phyloP scores from a whole-genome alignment of 2,888 invertebrate species.

The Ochlodes sylvanus region DNA sequence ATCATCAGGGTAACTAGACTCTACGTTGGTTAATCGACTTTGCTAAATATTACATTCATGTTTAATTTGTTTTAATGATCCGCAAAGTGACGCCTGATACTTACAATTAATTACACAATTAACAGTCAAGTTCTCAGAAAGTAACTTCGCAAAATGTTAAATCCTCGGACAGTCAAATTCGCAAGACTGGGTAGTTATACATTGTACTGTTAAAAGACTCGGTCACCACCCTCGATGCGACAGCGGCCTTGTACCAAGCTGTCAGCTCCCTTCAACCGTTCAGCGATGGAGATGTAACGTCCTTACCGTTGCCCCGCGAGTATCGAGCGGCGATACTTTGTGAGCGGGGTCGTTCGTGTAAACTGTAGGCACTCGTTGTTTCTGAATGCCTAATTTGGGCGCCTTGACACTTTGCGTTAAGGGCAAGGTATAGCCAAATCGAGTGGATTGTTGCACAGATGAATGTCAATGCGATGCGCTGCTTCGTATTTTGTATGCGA shows the following conservation, averaged over 20 bases:
- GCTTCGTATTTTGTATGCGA: background rate
- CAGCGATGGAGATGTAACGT: conserved; percentile 25
- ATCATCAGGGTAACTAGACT: too few relatives aligned
- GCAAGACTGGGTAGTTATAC: too few relatives aligned
- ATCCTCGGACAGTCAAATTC: too few relatives aligned
- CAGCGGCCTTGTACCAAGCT: background rate
- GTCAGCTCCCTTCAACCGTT: conserved; percentile 18
- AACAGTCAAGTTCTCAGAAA: too few relatives aligned
- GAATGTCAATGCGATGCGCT: background rate
- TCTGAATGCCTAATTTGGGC: conserved; percentile 11
- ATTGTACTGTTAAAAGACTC: background rate
- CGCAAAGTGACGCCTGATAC: too few relatives aligned
- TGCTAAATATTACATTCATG: too few relatives aligned
- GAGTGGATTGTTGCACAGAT: background rate
- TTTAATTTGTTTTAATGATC: too few relatives aligned
- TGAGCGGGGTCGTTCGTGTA: too few relatives aligned
- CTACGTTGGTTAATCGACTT: too few relatives aligned
- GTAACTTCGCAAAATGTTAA: too few relatives aligned
- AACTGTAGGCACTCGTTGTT: background rate
- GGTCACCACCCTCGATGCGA: background rate
- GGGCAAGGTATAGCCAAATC: background rate
- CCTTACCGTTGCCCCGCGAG: conserved; percentile 13
- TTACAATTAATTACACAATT: too few relatives aligned
- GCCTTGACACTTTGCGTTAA: conserved; percentile 9
- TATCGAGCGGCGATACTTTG: background rate